Evolutionary conservation across 2,888 invertebrate species (phyloP).

Genomic region (Nesidiocoris tenuis): DNA sequence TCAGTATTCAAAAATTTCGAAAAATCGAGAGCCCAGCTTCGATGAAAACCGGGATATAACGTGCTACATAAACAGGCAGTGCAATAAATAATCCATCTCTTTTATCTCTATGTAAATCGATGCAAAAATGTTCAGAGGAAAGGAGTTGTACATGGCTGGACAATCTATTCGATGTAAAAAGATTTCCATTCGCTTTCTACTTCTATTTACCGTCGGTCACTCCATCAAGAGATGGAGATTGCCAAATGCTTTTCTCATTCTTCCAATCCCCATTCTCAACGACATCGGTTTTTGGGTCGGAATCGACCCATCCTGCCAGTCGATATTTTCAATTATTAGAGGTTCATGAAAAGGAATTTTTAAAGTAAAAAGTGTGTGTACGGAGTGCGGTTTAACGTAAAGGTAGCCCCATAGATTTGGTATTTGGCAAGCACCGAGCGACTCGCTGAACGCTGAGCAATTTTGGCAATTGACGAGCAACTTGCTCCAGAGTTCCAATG

Average conservation of each 20-base stretch:
- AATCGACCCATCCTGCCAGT: slow-evolving; percentile 41
- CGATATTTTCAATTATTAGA: background rate
- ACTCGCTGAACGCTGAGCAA: too few species aligned
- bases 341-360: background rate
- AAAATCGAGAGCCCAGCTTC: too few species aligned
- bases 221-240: slow-evolving; percentile 49
- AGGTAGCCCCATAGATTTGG: too few species aligned
- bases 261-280: slow-evolving; percentile 48
- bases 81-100: background rate
- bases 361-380: too few species aligned
- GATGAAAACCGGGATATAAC: too few species aligned
- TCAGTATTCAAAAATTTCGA: too few species aligned
- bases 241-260: slow-evolving; percentile 46
- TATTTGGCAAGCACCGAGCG: too few species aligned
- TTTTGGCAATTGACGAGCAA: too few species aligned
- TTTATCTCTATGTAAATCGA: background rate
- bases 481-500: too few species aligned
- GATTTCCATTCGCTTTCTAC: slow-evolving; percentile 23
- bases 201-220: slow-evolving; percentile 46
- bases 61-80: background rate
- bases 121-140: background rate
- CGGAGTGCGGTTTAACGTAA: too few species aligned
- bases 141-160: background rate
- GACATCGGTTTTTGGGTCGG: slow-evolving; percentile 38
- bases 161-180: background rate